These are phyloP conservation scores for Zonotrichia leucophrys DNA, from an alignment of 2,113 vertebrate species.

Conservation along the genomic window DNA sequence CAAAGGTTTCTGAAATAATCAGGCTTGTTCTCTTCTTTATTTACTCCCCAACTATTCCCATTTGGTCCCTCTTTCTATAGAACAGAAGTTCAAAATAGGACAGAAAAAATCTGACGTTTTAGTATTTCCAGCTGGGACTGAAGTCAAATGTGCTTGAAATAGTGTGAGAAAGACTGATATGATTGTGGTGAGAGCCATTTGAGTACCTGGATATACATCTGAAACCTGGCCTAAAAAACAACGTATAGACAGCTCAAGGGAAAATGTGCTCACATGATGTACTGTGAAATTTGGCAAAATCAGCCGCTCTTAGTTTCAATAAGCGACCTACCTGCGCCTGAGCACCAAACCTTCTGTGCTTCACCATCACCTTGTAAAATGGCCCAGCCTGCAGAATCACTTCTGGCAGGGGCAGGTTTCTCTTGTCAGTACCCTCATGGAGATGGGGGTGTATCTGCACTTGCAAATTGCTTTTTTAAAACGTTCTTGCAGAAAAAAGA, in stretches of 20 bases:
- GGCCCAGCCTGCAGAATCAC: not conserved
- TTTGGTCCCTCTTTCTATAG: not conserved
- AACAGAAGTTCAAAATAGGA: constrained; percentile 9
- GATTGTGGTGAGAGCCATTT: not conserved
- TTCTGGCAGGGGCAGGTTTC: not conserved
- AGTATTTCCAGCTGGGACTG: not conserved
- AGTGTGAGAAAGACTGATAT: not conserved
- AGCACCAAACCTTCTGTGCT: not conserved
- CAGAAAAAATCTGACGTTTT: not conserved
- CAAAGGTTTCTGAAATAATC: not conserved
- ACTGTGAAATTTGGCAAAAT: constrained; percentile 11
- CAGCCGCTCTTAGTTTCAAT: not conserved
- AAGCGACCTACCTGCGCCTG: not conserved
- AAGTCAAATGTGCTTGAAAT: not conserved
- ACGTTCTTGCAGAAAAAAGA: not conserved
- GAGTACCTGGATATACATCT: not conserved
- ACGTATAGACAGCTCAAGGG: not conserved
- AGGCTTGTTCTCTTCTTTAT: not conserved
- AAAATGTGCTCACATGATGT: not conserved
- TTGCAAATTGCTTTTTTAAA: not conserved
- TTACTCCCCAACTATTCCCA: not conserved
- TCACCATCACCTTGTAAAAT: not conserved
- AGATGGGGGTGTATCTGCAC: not conserved
- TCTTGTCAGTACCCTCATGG: not conserved
- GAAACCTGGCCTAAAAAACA: not conserved